Evolutionary conservation across 1,140 invertebrate genomes (phyloP), one percentile per base, ranked within the genome.

Genomic region (Leptopilina boulardi): DNA sequence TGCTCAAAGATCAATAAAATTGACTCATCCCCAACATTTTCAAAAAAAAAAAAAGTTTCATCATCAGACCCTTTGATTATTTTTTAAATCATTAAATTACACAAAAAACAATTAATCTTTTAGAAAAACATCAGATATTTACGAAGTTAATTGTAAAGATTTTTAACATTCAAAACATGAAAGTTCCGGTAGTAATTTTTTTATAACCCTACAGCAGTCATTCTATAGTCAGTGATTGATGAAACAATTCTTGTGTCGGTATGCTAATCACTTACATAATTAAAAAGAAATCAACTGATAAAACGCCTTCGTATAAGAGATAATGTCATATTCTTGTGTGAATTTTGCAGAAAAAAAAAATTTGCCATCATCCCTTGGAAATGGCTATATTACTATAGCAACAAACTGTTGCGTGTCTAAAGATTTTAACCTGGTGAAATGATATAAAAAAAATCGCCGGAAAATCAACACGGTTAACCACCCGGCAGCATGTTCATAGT

Each of bases 401-500:
- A n/a, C 26, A 66, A n/a, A n/a, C n/a, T n/a, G n/a, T n/a, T n/a
- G n/a, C n/a, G n/a, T n/a, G 59, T 23, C 26, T n/a, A 6, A 8
- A 66, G n/a, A 66, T 23, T 66, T 38, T 66, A 66, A 66, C 59
- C 59, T 66, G 59, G 56, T 59, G 38, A 70, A 41, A 10, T 66
- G 73, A 54, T 70, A 19, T 42, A 51, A 70, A 10, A 70, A 70
- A 10, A 70, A 70, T 21, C 18, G 15, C 47, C 47, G n/a, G 19
- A 75, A 81, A 78, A 79, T 70, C 51, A 73, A 54, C 19, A 56
- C 70, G 80, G 66, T 42, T 75, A 76, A 66, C 59, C 59, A 66
- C 59, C 59, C 42, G 73, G 75, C 71, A 76, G 81, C 89, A 89
- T 89, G 88, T 87, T 80, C 79, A 74, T 73, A 85, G 82, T 85